phyloP scores from a whole-genome alignment of 2,113 vertebrate species.

The Oreotrochilus melanogaster region DNA sequence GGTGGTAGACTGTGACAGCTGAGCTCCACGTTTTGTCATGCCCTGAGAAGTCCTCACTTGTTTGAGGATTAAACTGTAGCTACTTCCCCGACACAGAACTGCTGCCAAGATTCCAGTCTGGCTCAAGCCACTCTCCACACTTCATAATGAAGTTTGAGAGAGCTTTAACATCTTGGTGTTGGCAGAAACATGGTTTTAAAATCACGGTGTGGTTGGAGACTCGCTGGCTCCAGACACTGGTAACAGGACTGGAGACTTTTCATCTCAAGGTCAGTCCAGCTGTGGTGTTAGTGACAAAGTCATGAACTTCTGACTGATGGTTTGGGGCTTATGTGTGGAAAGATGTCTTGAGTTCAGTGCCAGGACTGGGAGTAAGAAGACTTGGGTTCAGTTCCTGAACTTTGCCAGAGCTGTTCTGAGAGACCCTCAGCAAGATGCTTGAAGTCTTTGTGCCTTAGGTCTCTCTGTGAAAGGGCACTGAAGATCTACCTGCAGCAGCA shows the following conservation, averaged over 20 bases:
- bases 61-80: conserved; percentile 57
- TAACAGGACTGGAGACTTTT: conserved; percentile 54
- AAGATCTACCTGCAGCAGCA: fast-evolving
- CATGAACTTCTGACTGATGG: conserved; percentile 52
- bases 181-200: conserved; percentile 66
- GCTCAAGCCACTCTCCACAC: conserved; percentile 58
- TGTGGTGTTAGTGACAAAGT: conserved; percentile 53
- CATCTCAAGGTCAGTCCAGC: conserved; percentile 50
- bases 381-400: background rate
- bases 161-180: conserved; percentile 72
- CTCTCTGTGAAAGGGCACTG: background rate
- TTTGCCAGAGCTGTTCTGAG: background rate
- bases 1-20: conserved; percentile 58
- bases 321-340: background rate
- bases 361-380: background rate
- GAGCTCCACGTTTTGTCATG: conserved; percentile 10
- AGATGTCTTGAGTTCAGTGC: background rate
- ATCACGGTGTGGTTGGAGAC: conserved; percentile 59
- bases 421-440: background rate
- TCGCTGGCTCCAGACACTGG: conserved; percentile 40
- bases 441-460: background rate
- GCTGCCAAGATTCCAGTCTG: conserved; percentile 72
- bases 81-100: conserved; percentile 29
- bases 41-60: conserved; percentile 25
- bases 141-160: conserved; percentile 73